These are phyloP conservation scores for Antheraea mylitta DNA, from an alignment of 1,140 invertebrate genomes.

Conservation along the genomic window DNA sequence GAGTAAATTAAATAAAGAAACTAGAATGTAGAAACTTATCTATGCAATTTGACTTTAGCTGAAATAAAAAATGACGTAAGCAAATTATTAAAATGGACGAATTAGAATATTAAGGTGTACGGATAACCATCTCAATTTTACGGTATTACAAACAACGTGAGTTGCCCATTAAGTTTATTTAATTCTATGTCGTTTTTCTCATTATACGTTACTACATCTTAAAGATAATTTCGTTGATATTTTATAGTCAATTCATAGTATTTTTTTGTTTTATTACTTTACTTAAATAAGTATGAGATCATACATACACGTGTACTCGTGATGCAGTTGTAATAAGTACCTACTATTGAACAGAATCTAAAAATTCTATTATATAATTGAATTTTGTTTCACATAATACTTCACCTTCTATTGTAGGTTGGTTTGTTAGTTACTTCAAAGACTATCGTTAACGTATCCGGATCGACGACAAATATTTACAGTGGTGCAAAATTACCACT, in stretches of 20 bases:
- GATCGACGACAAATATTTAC: no score
- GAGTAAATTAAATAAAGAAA: no score
- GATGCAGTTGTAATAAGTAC: no score
- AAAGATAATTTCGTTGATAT: neutral
- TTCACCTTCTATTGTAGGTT: no score
- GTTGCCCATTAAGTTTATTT: neutral
- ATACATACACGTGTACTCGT: no score
- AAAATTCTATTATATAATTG: no score
- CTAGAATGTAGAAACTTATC: neutral
- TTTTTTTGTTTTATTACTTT: neutral
- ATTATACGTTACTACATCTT: neutral
- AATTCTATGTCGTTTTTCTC: neutral
- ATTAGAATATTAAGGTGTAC: neutral
- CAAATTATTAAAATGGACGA: neutral
- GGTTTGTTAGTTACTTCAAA: no score
- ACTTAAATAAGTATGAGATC: neutral
- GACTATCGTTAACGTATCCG: no score
- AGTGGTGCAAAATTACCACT: no score
- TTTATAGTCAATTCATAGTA: neutral
- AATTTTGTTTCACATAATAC: no score
- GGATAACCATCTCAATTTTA: conserved; percentile 3
- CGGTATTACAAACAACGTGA: conserved; percentile 3
- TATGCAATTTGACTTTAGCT: neutral
- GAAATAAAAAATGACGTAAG: neutral
- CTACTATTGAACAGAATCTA: no score